Conservation (phyloP, 2,888 invertebrate genomes). For the Polydrusus tereticollis region DNA sequence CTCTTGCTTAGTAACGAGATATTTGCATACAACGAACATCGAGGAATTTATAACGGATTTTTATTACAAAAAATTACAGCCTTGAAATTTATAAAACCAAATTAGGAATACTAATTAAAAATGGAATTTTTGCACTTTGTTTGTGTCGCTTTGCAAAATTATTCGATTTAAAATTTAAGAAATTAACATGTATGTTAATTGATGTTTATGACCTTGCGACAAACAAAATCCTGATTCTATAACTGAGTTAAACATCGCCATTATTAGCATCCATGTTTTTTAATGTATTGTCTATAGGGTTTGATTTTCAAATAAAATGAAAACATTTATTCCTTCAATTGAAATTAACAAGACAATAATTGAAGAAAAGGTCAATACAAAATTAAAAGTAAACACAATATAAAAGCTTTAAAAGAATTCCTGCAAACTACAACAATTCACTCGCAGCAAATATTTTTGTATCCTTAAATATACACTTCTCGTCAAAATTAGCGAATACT, state of each 20-base stretch:
- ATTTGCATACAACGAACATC: not conserved
- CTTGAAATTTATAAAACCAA: constrained; percentile 3
- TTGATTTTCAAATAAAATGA: no score
- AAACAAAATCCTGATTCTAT: not conserved
- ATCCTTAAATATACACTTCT: no score
- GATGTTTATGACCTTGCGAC: not conserved
- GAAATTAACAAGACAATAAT: no score
- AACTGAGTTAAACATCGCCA: not conserved
- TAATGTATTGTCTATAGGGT: not conserved
- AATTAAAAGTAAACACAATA: no score
- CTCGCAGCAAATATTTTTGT: no score
- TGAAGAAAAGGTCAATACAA: no score
- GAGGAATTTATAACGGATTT: not conserved
- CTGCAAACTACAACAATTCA: no score
- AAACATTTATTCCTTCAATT: no score
- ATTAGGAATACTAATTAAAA: constrained; percentile 5
- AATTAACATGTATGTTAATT: not conserved
- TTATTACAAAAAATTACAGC: not conserved
- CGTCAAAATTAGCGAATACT: no score
- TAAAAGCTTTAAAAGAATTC: no score
- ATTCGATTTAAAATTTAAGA: not conserved
- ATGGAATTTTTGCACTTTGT: not conserved
- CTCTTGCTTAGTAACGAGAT: not conserved
- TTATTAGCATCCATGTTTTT: not conserved
- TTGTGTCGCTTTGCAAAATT: not conserved